These are phyloP conservation scores for Tetragonula carbonaria DNA, from an alignment of 2,888 invertebrate genomes.

Conservation along the genomic window DNA sequence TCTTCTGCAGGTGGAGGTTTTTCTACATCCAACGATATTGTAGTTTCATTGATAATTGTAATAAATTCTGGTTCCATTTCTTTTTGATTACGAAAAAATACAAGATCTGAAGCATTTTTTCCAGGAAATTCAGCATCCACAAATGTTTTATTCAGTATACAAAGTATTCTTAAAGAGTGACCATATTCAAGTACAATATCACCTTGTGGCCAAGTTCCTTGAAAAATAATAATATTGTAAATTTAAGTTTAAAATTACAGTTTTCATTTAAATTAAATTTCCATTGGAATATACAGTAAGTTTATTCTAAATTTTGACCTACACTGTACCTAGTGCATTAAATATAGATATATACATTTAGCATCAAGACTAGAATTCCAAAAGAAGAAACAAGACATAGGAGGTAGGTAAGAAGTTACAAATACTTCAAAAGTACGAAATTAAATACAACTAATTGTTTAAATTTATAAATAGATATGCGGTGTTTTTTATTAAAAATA, in stretches of 20 bases:
- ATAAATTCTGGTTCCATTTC: constrained; percentile 84
- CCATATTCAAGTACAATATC: constrained; percentile 87
- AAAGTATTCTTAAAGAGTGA: constrained; percentile 87
- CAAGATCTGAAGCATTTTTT: constrained; percentile 85
- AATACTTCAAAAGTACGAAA: background rate
- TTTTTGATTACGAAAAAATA: constrained; percentile 83
- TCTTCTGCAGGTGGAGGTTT: constrained; percentile 85
- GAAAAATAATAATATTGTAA: constrained; percentile 20
- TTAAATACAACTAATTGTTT: background rate
- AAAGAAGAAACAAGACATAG: constrained; percentile 74
- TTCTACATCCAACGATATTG: constrained; percentile 86
- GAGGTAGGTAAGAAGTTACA: constrained; percentile 66
- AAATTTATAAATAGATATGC: background rate
- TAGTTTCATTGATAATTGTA: constrained; percentile 87
- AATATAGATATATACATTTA: constrained; percentile 79
- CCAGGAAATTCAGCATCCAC: constrained; percentile 83
- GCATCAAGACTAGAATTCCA: constrained; percentile 77
- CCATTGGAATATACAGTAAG: background rate
- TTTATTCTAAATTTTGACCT: constrained; percentile 46
- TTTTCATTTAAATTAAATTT: background rate
- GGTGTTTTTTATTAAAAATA: background rate
- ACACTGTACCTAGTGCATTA: constrained; percentile 68
- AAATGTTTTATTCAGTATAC: constrained; percentile 85
- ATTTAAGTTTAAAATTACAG: background rate
- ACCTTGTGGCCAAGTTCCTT: constrained; percentile 85